Evolutionary conservation across 2,888 invertebrate genomes (phyloP), one percentile per base, ranked within the genome.

Genomic region (Napeogenes inachia): DNA sequence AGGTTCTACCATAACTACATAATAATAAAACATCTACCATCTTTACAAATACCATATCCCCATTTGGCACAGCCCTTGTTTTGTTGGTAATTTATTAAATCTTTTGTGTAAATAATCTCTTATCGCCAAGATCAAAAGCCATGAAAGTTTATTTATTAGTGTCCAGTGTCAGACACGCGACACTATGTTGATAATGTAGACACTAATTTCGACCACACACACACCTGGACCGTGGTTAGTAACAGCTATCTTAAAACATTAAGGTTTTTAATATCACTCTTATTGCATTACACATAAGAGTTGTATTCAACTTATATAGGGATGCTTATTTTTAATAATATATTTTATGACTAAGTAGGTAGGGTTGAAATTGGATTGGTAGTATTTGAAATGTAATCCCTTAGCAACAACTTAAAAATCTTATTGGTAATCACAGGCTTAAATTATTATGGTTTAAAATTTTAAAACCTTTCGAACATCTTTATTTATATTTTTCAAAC

Each of bases 171-270:
- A 57, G 59, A 60, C 63, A 63, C 59, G 59, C 56, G 63, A 63
- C 63, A 57, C 63, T 59, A 13, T 35, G 32, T 30, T 54, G 59
- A 63, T 54, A 60, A 62, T 46, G 38, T n/a, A 42, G 45, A 45
- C n/a, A 54, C 59, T 56, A 50, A 42, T 60, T 62, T 54, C 38
- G 63, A 63, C 63, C 63, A 35, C 63, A 63, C 63, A 63, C 53
- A 63, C 53, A 54, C 45, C 3, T 54, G 13, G 50, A 2, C 46
- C 35, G 30, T 46, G 45, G 59, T 38, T 60, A 57, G 63, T 46
- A 60, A 63, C 59, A 57, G 50, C 50, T 3, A 10, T 30, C 50
- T 50, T 21, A 50, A 50, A 50, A 30, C 21, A 10, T 30, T 21
- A 21, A 21, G 1, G 21, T 6, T n/a, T 12, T n/a, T 50, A 50